A percentile compares a stretch with the other conserved stretches of the same genome.
Conservation (phyloP, 1,140 invertebrate species). For the Lepidurus arcticus region DNA sequence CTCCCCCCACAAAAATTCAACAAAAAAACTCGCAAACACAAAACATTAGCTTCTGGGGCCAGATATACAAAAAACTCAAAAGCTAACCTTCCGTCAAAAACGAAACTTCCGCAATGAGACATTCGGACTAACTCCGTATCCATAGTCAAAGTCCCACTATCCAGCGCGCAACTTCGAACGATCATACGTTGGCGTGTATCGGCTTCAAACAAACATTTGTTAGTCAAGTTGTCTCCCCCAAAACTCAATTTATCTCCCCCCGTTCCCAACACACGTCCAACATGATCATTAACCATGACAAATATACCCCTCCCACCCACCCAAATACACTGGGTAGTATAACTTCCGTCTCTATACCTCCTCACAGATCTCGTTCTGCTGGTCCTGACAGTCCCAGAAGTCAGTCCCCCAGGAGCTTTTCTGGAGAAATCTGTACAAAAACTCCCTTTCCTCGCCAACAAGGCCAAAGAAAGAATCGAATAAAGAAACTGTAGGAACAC, state of each 20-base stretch:
- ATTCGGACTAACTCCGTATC: slow-evolving; percentile 48
- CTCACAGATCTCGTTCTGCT: no score
- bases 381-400: no score
- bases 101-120: slow-evolving; percentile 47
- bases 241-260: neutral
- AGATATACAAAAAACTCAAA: neutral
- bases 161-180: slow-evolving; percentile 51
- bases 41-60: neutral
- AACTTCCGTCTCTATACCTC: no score
- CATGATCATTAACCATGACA: no score
- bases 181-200: slow-evolving; percentile 43
- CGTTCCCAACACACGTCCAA: neutral
- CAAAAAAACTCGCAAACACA: neutral
- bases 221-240: neutral
- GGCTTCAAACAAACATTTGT: slow-evolving; percentile 35
- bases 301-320: no score
- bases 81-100: slow-evolving; percentile 44
- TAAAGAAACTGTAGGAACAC: neutral
- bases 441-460: neutral
- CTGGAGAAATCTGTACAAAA: neutral
- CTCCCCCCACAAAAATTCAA: no score
- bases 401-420: neutral
- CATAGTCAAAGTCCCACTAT: slow-evolving; percentile 48
- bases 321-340: no score
- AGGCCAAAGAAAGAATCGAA: neutral